These are phyloP conservation scores for Agapostemon virescens DNA, from an alignment of 2,888 invertebrate genomes.

Conservation along the genomic window DNA sequence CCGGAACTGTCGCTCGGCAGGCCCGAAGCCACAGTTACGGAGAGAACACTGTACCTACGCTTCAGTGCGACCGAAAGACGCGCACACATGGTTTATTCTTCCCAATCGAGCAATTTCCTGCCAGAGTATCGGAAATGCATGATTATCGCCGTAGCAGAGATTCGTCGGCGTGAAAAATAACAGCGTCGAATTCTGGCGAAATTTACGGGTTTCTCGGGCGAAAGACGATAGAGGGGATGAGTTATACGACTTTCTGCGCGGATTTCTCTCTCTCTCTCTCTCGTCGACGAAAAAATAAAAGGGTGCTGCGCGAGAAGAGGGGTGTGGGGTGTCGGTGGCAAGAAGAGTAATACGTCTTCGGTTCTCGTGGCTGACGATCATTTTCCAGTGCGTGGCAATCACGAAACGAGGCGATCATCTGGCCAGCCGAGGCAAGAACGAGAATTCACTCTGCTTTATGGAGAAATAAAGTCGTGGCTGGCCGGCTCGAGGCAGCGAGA, in stretches of 20 bases:
- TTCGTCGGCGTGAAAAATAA: background rate
- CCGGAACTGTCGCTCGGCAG: too few species aligned
- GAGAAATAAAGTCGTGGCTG: constrained; percentile 56
- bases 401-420: constrained; percentile 62
- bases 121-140: background rate
- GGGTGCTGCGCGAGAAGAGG: background rate
- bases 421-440: constrained; percentile 52
- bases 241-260: background rate
- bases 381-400: constrained; percentile 61
- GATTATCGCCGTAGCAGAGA: background rate
- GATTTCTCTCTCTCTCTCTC: background rate
- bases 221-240: background rate
- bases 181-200: background rate
- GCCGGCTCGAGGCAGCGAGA: constrained; percentile 25
- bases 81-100: too few species aligned
- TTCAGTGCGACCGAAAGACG: too few species aligned
- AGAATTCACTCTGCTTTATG: constrained; percentile 62
- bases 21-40: too few species aligned
- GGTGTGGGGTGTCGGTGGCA: constrained; percentile 17
- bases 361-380: constrained; percentile 46
- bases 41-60: too few species aligned
- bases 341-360: constrained; percentile 59
- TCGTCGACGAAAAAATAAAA: background rate
- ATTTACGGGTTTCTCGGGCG: background rate
- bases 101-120: background rate